Evolutionary conservation across 35 echinoderm and acorn worm species (phyloP).

Genomic region (Diadema setosum): DNA sequence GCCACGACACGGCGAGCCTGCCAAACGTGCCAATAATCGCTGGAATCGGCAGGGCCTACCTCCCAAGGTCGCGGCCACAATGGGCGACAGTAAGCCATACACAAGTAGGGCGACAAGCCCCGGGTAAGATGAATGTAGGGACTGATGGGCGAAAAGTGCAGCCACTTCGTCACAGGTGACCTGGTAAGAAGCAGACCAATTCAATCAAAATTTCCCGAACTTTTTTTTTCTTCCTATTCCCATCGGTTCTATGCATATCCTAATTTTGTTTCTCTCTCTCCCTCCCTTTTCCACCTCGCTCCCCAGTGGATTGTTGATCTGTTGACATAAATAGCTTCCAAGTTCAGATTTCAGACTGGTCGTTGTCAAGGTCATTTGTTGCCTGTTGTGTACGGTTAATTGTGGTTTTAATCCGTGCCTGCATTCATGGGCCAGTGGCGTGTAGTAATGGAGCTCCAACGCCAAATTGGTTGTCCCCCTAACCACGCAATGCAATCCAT

Average conservation of each 20-base stretch:
- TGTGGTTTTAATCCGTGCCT: neutral
- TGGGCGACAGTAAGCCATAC: neutral
- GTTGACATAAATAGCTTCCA: constrained; percentile 7
- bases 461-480: neutral
- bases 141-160: neutral
- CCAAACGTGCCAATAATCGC: neutral
- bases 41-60: neutral
- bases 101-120: neutral
- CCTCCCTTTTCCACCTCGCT: neutral
- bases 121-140: neutral
- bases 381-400: neutral
- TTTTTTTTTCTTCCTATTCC: no score
- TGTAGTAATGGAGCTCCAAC: neutral
- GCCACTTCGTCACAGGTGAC: neutral
- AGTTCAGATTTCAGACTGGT: neutral
- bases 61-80: neutral
- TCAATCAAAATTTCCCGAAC: no score
- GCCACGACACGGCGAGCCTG: neutral
- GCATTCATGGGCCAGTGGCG: neutral
- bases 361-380: constrained; percentile 1
- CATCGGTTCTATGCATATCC: no score
- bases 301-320: neutral
- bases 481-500: neutral
- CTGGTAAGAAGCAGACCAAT: neutral
- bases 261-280: no score